These are phyloP conservation scores for Microhierax caerulescens DNA, from an alignment of 2,797 vertebrate genomes.

Conservation along the genomic window DNA sequence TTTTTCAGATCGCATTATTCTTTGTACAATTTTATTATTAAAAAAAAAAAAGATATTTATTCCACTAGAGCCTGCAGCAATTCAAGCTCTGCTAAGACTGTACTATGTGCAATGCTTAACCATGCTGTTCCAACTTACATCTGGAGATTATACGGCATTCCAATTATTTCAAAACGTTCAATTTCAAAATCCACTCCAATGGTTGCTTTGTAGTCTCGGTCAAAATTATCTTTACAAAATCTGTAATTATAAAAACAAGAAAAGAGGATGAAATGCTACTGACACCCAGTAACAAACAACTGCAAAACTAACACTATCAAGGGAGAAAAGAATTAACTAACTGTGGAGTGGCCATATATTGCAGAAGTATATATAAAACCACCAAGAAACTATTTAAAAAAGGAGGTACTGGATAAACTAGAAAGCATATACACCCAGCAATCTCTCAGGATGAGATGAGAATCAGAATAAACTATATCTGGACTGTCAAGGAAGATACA, in stretches of 20 bases:
- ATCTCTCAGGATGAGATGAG: background rate
- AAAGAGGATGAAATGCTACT: background rate
- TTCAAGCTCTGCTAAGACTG: background rate
- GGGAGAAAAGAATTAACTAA: background rate
- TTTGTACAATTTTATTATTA: background rate
- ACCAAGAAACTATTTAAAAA: background rate
- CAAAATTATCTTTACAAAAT: conserved; percentile 90
- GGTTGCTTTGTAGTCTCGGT: conserved; percentile 90
- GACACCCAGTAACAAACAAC: background rate
- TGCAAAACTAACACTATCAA: background rate
- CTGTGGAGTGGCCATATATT: background rate
- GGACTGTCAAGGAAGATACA: background rate
- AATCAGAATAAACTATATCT: background rate
- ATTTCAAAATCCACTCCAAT: conserved; percentile 95
- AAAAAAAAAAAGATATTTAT: background rate
- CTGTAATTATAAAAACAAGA: conserved; percentile 56
- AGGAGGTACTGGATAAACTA: background rate
- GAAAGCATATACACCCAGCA: background rate
- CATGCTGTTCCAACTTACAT: conserved; percentile 79
- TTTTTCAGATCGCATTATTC: background rate
- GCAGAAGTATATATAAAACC: background rate
- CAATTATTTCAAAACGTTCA: conserved; percentile 87
- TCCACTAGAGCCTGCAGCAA: background rate
- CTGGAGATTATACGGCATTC: conserved; percentile 87
- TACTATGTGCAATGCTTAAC: background rate